Evolutionary conservation across 1,140 invertebrate species (phyloP), one percentile per base, ranked within the genome.

Genomic region (Macrostomum lignano): DNA sequence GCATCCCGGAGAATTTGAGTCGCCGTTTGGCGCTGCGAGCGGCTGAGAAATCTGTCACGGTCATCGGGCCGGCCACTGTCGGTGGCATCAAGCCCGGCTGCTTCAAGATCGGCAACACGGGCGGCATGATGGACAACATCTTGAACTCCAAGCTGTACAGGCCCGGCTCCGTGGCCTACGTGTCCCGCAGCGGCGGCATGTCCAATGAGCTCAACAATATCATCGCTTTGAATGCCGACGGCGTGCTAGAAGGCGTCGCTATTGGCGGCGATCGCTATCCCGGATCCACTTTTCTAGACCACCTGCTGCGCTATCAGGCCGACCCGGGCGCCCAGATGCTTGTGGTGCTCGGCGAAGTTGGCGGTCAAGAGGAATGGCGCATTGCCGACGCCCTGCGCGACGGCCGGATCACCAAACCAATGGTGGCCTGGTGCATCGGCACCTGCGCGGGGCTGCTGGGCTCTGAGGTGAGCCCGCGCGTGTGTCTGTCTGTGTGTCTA

Each of bases 141-240:
- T 59, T 96, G 2, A 75, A 91, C 42, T 93, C 82, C 25, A 94
- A 88, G 58, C 61, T 96, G 0, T 96, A 94, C 56, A 60, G 88
- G 25, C 72, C 84, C 14, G 88, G 88, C 36, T 86, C 79, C 55
- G 77, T 93, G 26, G 86, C 84, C 0, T 96, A 96, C 49, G 88
- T 96, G 4, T 93, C 84, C 1, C 68, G 86, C 32, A 96, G 86
- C 1, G 88, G 88, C 31, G 88, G 88, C 13, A 98, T 98, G 88
- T 91, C 81, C 3, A 98, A 98, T 51, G 91, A 98, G 57, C 61
- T 98, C 32, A 98, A 98, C 61, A 98, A 98, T 54, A 93, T 98
- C 28, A 69, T 98, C 33, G 77, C 81, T 0, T 79, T 91, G 48
- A 72, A 84, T 23, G 84, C 88, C 0, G 76, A 98, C 59, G 88